Conservation (phyloP, 2,113 vertebrate species). For the Triplophysa tibetana region DNA sequence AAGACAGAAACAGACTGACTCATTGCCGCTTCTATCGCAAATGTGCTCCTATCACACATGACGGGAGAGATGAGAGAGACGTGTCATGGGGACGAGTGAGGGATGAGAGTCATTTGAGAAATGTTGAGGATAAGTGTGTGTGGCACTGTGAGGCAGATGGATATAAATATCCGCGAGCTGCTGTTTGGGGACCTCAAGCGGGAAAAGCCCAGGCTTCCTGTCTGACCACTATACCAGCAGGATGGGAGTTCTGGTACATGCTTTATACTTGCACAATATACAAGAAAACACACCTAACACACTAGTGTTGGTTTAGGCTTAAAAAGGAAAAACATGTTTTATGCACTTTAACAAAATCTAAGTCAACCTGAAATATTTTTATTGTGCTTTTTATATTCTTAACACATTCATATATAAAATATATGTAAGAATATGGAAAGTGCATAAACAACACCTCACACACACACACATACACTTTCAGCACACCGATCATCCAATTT, state of each 20-base stretch:
- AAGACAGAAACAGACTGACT: conserved; percentile 42
- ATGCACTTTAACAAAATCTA: no score
- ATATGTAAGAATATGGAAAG: no score
- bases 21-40: conserved; percentile 21
- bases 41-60: conserved; percentile 49
- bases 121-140: conserved; percentile 33
- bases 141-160: conserved; percentile 36
- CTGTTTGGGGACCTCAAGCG: conserved; percentile 46
- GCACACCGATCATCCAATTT: background rate
- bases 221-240: conserved; percentile 48
- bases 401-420: no score
- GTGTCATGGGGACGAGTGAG: background rate
- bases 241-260: conserved; percentile 33
- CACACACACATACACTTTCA: conserved; percentile 10
- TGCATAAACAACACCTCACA: background rate
- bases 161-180: conserved; percentile 50
- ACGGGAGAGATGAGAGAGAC: conserved; percentile 2
- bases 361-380: no score
- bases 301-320: no score
- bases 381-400: no score
- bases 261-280: background rate
- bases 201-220: conserved; percentile 52
- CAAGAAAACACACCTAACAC: background rate
- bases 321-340: no score
- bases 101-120: conserved; percentile 28